Evolutionary conservation across 1,140 invertebrate genomes (phyloP).

Genomic region (Riptortus pedestris): DNA sequence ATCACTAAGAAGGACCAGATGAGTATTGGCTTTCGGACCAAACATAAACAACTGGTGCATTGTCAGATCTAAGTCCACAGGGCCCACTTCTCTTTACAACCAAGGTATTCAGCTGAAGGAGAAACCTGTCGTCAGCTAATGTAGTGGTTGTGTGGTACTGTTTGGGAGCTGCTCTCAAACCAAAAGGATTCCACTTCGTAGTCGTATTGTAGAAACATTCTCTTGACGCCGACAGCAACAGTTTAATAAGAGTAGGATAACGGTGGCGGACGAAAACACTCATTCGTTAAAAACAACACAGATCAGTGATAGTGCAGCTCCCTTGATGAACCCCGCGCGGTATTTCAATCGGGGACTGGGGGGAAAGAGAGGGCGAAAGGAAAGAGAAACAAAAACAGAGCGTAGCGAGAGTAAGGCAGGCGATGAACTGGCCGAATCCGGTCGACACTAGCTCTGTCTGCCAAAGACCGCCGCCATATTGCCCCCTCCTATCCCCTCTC

Average conservation of each 20-base stretch:
- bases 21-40: conserved; percentile 27
- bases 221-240: not conserved
- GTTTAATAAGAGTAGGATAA: conserved; percentile 3
- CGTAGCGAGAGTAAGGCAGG: not conserved
- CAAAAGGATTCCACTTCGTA: conserved; percentile 21
- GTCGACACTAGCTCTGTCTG: conserved; percentile 15
- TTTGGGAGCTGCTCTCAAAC: conserved; percentile 19
- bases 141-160: conserved; percentile 29
- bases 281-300: conserved; percentile 4
- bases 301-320: too few relatives aligned
- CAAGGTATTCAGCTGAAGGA: conserved; percentile 32
- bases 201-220: conserved; percentile 19
- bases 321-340: too few relatives aligned
- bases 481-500: not conserved
- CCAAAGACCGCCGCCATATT: not conserved
- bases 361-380: not conserved
- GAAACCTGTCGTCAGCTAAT: conserved; percentile 39
- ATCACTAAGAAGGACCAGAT: conserved; percentile 26
- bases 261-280: conserved; percentile 1
- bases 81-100: conserved; percentile 33
- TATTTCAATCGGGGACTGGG: not conserved
- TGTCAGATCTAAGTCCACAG: conserved; percentile 14
- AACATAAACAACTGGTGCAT: not conserved
- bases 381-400: not conserved
- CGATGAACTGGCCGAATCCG: conserved; percentile 22